Evolutionary conservation across 2,113 vertebrate genomes (phyloP).

Genomic region (Pao palembangensis): DNA sequence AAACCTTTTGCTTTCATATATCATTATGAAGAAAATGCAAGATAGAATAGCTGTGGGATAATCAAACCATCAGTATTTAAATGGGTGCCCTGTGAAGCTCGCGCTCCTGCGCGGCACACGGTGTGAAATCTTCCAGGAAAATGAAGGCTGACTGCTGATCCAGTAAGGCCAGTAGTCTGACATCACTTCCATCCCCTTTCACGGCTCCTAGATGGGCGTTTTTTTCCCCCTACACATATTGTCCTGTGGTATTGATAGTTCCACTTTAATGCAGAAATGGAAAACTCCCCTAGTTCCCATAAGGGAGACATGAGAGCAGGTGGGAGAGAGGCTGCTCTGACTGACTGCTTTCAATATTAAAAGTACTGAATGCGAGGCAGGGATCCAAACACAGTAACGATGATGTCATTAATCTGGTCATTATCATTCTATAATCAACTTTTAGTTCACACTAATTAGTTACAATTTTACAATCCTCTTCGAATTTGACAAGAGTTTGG

Average conservation of each 20-base stretch:
- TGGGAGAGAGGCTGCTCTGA: background rate
- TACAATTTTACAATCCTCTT: no score
- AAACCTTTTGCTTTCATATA: background rate
- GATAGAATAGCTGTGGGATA: background rate
- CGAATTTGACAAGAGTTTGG: no score
- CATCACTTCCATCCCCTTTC: background rate
- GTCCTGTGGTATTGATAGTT: background rate
- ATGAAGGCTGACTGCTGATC: background rate
- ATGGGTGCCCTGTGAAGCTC: background rate
- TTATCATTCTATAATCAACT: background rate
- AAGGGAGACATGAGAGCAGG: background rate
- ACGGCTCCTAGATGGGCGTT: background rate
- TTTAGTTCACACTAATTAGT: background rate
- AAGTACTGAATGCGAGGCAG: background rate
- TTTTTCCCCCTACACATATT: background rate
- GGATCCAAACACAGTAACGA: background rate
- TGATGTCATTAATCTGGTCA: background rate
- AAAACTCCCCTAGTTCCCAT: background rate
- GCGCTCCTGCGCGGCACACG: background rate
- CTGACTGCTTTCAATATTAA: background rate
- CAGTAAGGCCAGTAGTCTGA: background rate
- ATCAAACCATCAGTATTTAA: background rate
- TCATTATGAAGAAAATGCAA: slow-evolving; percentile 1
- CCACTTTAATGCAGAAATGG: background rate
- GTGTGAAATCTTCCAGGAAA: background rate